A percentile compares a stretch with the other conserved stretches of the same genome.
phyloP scores from a whole-genome alignment of 2,888 invertebrate genomes.

The Chrysomela aeneicollis region DNA sequence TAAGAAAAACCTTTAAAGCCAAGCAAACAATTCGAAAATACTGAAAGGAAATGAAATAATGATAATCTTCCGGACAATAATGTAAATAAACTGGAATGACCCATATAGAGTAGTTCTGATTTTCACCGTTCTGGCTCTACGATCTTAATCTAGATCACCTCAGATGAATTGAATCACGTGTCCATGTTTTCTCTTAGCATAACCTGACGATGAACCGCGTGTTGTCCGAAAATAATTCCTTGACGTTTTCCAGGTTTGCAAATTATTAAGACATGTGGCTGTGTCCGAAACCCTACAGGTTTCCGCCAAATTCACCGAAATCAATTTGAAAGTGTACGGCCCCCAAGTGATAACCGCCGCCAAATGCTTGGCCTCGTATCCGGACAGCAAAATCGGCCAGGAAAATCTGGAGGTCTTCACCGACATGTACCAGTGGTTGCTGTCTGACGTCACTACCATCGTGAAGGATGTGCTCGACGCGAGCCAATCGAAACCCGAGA shows the following conservation, averaged over 20 bases:
- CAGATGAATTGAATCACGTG: no score
- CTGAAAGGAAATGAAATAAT: no score
- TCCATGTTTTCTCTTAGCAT: no score
- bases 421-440: constrained; percentile 94
- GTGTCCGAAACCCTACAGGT: constrained; percentile 94
- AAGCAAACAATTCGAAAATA: no score
- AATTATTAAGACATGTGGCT: constrained; percentile 94
- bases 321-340: constrained; percentile 92
- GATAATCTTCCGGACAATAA: no score
- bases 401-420: constrained; percentile 96
- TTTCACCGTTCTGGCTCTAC: no score
- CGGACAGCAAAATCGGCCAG: constrained; percentile 92
- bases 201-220: no score
- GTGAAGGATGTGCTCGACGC: constrained; percentile 89
- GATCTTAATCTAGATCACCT: no score
- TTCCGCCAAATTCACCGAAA: constrained; percentile 94
- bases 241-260: constrained; percentile 88
- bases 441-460: constrained; percentile 89
- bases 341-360: constrained; percentile 93
- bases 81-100: no score
- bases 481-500: constrained; percentile 72
- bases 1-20: no score
- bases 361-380: constrained; percentile 89
- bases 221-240: neutral
- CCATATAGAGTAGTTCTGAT: no score